phyloP scores from a whole-genome alignment of 1,140 invertebrate species.

The Onthophagus taurus region DNA sequence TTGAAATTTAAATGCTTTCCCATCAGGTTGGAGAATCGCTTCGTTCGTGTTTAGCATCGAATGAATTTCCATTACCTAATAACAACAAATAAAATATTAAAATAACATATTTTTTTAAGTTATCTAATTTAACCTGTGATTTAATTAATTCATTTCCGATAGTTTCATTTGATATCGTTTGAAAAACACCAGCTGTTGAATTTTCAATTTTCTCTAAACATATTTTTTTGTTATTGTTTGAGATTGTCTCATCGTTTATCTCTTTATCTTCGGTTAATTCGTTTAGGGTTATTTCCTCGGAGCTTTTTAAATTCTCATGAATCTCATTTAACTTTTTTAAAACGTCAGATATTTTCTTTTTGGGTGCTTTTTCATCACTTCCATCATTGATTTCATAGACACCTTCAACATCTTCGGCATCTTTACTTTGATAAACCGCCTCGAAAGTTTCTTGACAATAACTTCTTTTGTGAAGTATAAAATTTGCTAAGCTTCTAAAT shows the following conservation, averaged over 20 bases:
- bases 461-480: conserved; percentile 49
- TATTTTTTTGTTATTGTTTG: conserved; percentile 5
- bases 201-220: conserved; percentile 9
- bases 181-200: conserved; percentile 9
- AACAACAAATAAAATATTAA: conserved; percentile 15
- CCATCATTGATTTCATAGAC: too few relatives aligned
- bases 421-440: conserved; percentile 2
- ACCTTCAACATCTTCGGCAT: not conserved
- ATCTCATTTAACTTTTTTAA: conserved; percentile 1
- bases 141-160: conserved; percentile 8
- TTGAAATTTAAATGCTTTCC: conserved; percentile 41
- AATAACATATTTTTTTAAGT: not conserved
- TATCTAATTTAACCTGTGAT: conserved; percentile 8
- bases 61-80: conserved; percentile 47
- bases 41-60: conserved; percentile 41
- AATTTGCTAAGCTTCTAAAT: conserved; percentile 51
- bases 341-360: conserved; percentile 1
- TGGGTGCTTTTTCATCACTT: too few relatives aligned
- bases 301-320: conserved; percentile 3
- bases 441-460: conserved; percentile 40
- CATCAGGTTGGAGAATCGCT: conserved; percentile 50
- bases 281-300: not conserved
- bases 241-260: not conserved
- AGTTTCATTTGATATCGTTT: conserved; percentile 1
- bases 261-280: not conserved